Percentiles rank a stretch among this genome's conserved stretches.
Conservation (phyloP, 2,888 invertebrate genomes). For the Morinoia aosen region DNA sequence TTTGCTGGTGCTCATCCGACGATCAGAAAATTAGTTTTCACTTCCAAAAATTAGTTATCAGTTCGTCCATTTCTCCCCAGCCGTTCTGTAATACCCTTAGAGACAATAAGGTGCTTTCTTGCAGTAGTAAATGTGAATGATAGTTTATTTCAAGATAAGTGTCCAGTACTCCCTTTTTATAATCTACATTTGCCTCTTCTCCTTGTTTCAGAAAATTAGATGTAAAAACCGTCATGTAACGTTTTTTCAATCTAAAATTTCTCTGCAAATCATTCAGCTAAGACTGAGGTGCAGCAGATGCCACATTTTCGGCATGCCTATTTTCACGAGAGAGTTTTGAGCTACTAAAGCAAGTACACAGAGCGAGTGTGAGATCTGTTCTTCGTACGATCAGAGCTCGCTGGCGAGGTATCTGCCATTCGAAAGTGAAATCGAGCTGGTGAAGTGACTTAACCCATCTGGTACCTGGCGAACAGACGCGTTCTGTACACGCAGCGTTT, state of each 20-base stretch:
- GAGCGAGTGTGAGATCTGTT: not conserved
- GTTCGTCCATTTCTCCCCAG: too few species aligned
- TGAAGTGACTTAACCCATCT: not conserved
- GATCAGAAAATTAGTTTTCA: too few species aligned
- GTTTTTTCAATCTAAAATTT: not conserved
- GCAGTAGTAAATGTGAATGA: not conserved
- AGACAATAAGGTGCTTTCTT: too few species aligned
- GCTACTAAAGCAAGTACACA: not conserved
- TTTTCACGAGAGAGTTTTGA: not conserved
- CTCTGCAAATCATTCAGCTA: not conserved
- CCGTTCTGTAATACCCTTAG: too few species aligned
- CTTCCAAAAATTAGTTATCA: too few species aligned
- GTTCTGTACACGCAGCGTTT: not conserved
- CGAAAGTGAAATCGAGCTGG: constrained; percentile 26
- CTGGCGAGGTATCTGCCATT: constrained; percentile 23
- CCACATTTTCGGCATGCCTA: not conserved
- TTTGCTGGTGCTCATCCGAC: too few species aligned
- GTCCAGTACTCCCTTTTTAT: not conserved
- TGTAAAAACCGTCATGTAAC: not conserved
- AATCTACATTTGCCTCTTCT: not conserved
- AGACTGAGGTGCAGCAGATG: not conserved
- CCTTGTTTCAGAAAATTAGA: not conserved
- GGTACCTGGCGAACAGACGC: not conserved
- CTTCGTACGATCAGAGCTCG: not conserved
- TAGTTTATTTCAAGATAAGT: not conserved